These are phyloP conservation scores for Corticium candelabrum DNA, from an alignment of 37 sponge, comb jelly and placozoan species.

Conservation along the genomic window DNA sequence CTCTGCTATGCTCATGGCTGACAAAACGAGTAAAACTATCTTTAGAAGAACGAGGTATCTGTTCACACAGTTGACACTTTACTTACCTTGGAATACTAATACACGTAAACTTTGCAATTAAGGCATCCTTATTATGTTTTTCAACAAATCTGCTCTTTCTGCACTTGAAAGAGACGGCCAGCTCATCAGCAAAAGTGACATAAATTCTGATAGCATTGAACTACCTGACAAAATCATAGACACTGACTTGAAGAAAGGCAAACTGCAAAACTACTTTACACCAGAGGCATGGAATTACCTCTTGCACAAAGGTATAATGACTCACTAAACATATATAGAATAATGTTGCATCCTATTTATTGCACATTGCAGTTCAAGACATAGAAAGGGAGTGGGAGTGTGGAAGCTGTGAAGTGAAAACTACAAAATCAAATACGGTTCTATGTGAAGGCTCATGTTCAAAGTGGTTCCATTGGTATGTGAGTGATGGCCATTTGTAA, in stretches of 20 bases:
- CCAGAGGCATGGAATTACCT: background rate
- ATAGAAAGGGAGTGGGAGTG: too few species aligned
- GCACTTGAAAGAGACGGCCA: background rate
- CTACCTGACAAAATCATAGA: background rate
- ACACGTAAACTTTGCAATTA: background rate
- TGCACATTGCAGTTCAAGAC: too few species aligned
- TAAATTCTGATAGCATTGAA: background rate
- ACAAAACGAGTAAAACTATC: too few species aligned
- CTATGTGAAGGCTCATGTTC: background rate
- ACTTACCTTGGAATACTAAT: background rate
- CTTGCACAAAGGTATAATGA: too few species aligned
- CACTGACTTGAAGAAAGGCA: background rate
- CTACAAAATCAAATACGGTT: too few species aligned
- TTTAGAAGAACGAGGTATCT: too few species aligned
- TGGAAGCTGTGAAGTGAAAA: too few species aligned
- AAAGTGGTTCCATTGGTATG: background rate
- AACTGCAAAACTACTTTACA: background rate
- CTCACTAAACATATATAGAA: too few species aligned
- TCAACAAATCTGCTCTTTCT: background rate
- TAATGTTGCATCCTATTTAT: too few species aligned
- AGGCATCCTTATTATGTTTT: background rate
- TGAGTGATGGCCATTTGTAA: too few species aligned
- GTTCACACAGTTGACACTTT: too few species aligned
- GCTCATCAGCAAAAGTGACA: background rate
- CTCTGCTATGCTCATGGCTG: too few species aligned